phyloP scores from a whole-genome alignment of 2,888 invertebrate species.

The Amblyjoppa fuscipennis region DNA sequence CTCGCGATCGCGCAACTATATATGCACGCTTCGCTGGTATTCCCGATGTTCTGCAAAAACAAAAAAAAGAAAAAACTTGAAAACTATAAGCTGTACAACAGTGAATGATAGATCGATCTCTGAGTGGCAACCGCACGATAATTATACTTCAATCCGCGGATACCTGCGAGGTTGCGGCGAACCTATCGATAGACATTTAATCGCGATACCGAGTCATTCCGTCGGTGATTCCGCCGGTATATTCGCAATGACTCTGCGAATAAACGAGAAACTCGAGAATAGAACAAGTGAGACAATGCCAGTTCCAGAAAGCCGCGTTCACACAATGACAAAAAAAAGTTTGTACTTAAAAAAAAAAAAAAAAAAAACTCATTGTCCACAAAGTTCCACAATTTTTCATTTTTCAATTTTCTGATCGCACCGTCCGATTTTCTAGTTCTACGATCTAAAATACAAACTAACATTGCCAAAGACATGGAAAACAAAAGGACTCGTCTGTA shows the following conservation, averaged over 20 bases:
- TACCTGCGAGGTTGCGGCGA: background rate
- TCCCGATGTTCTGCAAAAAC: slow-evolving; percentile 3
- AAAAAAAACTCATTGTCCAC: too few relatives aligned
- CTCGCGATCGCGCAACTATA: slow-evolving; percentile 14
- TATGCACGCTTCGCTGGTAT: slow-evolving; percentile 17
- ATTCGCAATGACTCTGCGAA: background rate
- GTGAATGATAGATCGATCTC: slow-evolving; percentile 30
- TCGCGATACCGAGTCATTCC: background rate
- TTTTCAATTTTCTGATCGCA: too few relatives aligned
- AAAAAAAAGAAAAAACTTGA: background rate
- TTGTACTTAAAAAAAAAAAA: too few relatives aligned
- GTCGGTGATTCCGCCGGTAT: background rate
- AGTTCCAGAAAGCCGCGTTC: background rate
- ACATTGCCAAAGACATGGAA: too few relatives aligned
- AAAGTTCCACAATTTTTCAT: too few relatives aligned
- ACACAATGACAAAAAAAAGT: background rate
- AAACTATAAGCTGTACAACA: background rate
- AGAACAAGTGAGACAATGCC: background rate
- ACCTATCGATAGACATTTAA: background rate
- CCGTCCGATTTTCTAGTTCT: too few relatives aligned
- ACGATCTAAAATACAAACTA: too few relatives aligned
- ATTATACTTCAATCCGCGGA: background rate
- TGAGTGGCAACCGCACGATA: slow-evolving; percentile 13
- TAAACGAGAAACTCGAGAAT: background rate
- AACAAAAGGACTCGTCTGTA: too few relatives aligned